A percentile compares a stretch with the other conserved stretches of the same genome.
These are phyloP conservation scores for Crocallis elinguaria DNA, from an alignment of 2,888 invertebrate genomes.

Conservation along the genomic window DNA sequence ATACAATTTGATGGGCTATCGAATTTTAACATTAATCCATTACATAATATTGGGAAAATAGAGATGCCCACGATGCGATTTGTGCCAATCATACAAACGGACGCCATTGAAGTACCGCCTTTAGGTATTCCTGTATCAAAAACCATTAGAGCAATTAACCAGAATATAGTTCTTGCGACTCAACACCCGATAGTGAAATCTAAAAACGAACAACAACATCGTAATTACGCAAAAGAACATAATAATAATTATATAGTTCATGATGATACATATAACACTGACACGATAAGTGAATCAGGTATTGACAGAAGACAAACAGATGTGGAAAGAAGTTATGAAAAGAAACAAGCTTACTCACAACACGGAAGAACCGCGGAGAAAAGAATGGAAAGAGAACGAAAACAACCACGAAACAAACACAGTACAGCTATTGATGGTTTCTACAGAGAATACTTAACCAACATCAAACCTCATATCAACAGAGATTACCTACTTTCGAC, in stretches of 20 bases:
- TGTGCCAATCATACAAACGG: constrained; percentile 61
- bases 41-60: not conserved
- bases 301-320: not conserved
- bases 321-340: not conserved
- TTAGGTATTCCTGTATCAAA: constrained; percentile 58
- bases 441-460: constrained; percentile 19
- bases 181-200: constrained; percentile 18
- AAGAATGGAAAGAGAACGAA: not conserved
- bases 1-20: not conserved
- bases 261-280: not conserved
- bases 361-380: not conserved
- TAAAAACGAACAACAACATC: constrained; percentile 1
- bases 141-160: constrained; percentile 52
- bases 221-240: not conserved
- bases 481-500: constrained; percentile 19
- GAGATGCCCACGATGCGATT: constrained; percentile 8
- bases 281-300: too few species aligned
- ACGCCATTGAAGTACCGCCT: constrained; percentile 65
- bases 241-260: not conserved
- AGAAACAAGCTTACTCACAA: not conserved
- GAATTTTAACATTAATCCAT: not conserved
- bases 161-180: constrained; percentile 63
- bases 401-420: constrained; percentile 3
- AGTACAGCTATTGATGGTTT: constrained; percentile 9
- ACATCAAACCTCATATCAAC: constrained; percentile 3